These are phyloP conservation scores for Cataglyphis hispanica DNA, from an alignment of 1,140 invertebrate species.

Conservation along the genomic window DNA sequence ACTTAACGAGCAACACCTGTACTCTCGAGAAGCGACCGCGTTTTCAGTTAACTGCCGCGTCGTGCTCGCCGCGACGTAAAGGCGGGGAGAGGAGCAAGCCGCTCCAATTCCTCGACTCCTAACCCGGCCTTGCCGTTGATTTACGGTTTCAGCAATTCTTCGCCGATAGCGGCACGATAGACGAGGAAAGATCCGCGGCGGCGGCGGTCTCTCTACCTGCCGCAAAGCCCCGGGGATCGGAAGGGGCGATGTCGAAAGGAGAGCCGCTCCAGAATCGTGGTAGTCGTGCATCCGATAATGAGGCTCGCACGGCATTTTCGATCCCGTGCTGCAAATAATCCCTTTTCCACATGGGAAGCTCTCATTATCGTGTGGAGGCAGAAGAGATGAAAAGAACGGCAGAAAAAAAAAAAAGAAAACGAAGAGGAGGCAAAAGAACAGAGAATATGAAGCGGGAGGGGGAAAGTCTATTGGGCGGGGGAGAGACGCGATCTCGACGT, in stretches of 20 bases:
- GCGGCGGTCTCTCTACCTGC: slow-evolving; percentile 24
- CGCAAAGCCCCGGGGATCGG: slow-evolving; percentile 10
- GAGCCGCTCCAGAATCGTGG: slow-evolving; percentile 77
- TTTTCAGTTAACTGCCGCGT: slow-evolving; percentile 39
- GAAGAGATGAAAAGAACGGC: slow-evolving; percentile 39
- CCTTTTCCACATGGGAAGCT: slow-evolving; percentile 83
- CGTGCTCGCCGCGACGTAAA: slow-evolving; percentile 41
- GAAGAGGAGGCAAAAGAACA: slow-evolving; percentile 48
- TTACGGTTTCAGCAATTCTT: slow-evolving; percentile 68
- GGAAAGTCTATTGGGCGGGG: slow-evolving; percentile 17
- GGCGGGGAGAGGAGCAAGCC: slow-evolving; percentile 37
- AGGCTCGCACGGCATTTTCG: slow-evolving; percentile 76
- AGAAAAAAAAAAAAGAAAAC: slow-evolving; percentile 4
- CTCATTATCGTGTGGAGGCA: slow-evolving; percentile 78
- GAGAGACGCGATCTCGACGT: slow-evolving; percentile 56
- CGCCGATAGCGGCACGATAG: slow-evolving; percentile 54
- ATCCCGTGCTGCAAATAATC: slow-evolving; percentile 81
- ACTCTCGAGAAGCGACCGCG: slow-evolving; percentile 1
- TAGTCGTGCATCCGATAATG: slow-evolving; percentile 79
- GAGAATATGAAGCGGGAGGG: not conserved
- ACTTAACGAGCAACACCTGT: slow-evolving; percentile 50
- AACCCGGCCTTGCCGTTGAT: slow-evolving; percentile 69
- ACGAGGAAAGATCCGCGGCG: slow-evolving; percentile 35
- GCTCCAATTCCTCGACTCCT: slow-evolving; percentile 70
- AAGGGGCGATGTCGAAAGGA: slow-evolving; percentile 70